Evolutionary conservation across 2,113 vertebrate species (phyloP), one percentile per base, ranked within the genome.

Genomic region (Cichladusa arquata): DNA sequence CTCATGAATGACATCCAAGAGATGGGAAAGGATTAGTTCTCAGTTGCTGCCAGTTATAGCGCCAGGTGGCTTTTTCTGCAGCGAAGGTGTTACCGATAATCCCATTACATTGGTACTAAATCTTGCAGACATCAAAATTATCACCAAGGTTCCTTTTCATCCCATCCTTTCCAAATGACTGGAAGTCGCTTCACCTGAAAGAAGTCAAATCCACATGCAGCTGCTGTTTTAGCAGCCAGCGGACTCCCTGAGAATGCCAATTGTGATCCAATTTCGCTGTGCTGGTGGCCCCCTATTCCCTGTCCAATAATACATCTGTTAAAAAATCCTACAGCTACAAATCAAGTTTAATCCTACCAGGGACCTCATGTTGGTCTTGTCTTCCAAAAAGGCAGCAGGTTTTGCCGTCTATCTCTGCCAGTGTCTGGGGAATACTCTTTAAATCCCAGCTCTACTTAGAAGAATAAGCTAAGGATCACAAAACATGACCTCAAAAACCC

Each of bases 21-120:
- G 99, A 99, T 98, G 99, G 98, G 98, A 99, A 98, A 94, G 99
- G 99, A 99, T 99, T 99, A 99, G 98, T 98, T 98, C 98, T 97
- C 98, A 98, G 98, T 98, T 97, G 98, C 98, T 98, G 98, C 98
- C 99, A 99, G 99, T 99, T 98, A 98, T 97, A 99, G 98, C 98
- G 94, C 99, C 99, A 99, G 99, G 99, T 99, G 99, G 99, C 98
- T 99, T 98, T 98, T 98, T 98, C 98, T 98, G 97, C 98, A 97
- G 98, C 96, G 98, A 99, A 99, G 99, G 99, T 99, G 99, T 99
- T 99, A 99, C 98, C 95, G 98, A 98, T 99, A 99, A 99, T 99
- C 99, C 98, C 99, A 99, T 99, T 99, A 99, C 98, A 98, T 98
- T 98, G 97, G 97, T 97, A 98, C 98, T 98, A 99, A 98, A 98